Base-by-base conservation (phyloP, 2,888 invertebrate genomes). In the Chouioia cunea region DNA sequence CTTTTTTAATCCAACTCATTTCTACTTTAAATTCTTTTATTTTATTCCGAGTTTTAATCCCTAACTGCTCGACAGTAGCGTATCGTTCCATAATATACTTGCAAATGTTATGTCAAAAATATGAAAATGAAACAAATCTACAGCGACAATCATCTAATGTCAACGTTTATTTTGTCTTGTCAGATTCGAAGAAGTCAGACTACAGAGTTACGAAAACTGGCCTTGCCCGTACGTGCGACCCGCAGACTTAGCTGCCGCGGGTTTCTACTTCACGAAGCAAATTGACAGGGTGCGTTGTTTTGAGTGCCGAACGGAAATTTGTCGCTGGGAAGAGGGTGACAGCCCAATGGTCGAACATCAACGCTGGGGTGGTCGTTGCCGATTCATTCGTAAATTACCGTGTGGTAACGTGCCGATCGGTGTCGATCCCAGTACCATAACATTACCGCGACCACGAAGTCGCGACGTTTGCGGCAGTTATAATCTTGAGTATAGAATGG, bases 231-330 rank as follows among this genome's bases (percentile, higher is more conserved):
- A 89, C 78, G 86, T 94, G 60, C 85, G 88, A 16, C 89, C 91
- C 0, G 86, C 87, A 56, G 87, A 87, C 53, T 87, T 96, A 77
- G 95, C 96, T 0, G 88, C 89, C 65, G 93, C 93, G 73, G 97
- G 97, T 16, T 95, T 97, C 86, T 95, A 92, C 84, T 96, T 91
- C 80, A 90, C 92, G 8, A 90, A 92, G 23, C 89, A 90, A 75
- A 89, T 89, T 44, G 95, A 96, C 80, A 91, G 91, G 81, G 95
- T 96, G 14, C 89, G 91, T 74, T 96, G 95, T 83, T 92, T 93
- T 63, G 94, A 93, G 83, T 94, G 94, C 83, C 90, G 91, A 77
- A 90, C 93, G 62, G 92, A 94, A 84, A 91, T 96, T 70, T 92
- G 92, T 81, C 88, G 91, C 71, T 97, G 96, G 96, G 90, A 91